Conservation (phyloP, 2,113 vertebrate species). For the Eclectus roratus region DNA sequence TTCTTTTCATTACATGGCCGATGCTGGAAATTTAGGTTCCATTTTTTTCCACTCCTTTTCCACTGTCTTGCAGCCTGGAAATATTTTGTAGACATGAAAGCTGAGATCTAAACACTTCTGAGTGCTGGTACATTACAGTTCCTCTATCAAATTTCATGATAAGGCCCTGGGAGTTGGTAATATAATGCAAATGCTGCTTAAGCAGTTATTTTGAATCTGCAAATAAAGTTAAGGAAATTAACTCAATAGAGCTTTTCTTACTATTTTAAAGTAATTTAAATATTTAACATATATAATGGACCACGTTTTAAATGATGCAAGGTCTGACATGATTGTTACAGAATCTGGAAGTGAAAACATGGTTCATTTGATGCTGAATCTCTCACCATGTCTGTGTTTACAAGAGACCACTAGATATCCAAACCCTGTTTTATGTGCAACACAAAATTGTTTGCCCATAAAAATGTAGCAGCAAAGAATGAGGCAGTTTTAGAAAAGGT, state of each 20-base stretch:
- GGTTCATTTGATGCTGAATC: not conserved
- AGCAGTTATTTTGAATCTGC: not conserved
- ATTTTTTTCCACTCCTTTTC: not conserved
- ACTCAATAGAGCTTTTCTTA: not conserved
- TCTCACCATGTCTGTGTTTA: not conserved
- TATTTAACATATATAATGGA: not conserved
- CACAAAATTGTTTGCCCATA: not conserved
- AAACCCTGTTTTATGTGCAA: not conserved
- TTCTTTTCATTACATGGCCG: not conserved
- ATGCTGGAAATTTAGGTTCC: not conserved
- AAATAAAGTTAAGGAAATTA: not conserved
- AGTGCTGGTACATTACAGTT: not conserved
- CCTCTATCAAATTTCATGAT: not conserved
- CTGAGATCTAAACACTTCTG: not conserved
- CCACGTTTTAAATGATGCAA: not conserved
- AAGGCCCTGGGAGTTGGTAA: not conserved
- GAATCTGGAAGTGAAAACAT: not conserved
- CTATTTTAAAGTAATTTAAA: not conserved
- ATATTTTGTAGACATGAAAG: constrained; percentile 1
- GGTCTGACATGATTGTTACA: not conserved
- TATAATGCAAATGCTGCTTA: not conserved
- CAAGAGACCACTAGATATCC: not conserved
- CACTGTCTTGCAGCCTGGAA: not conserved
- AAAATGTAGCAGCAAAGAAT: not conserved
- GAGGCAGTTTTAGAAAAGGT: not conserved